Evolutionary conservation across 2,888 invertebrate genomes (phyloP).

Genomic region (Trichacis sp.): DNA sequence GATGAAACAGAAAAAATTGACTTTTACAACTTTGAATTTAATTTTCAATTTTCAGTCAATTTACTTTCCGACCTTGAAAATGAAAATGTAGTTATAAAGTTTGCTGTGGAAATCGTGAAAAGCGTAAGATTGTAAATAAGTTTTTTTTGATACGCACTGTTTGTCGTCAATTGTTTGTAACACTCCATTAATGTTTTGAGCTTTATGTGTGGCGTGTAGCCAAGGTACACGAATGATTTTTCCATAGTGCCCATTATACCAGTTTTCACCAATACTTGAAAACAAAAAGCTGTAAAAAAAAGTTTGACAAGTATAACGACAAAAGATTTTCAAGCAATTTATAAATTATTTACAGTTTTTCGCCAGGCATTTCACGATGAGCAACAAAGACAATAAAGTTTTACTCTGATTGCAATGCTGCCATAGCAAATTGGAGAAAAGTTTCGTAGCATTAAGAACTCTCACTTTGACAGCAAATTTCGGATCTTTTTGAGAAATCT

Average conservation of each 20-base stretch:
- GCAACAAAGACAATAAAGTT: constrained; percentile 72
- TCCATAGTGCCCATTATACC: constrained; percentile 74
- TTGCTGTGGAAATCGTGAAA: neutral
- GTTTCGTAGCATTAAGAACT: constrained; percentile 73
- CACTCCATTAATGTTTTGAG: constrained; percentile 77
- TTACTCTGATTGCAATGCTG: constrained; percentile 74
- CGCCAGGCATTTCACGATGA: constrained; percentile 74
- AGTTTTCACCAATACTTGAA: constrained; percentile 72
- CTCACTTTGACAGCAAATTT: constrained; percentile 78
- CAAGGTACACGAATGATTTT: constrained; percentile 73
- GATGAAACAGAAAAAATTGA: too few relatives aligned
- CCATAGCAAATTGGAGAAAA: constrained; percentile 74
- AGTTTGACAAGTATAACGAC: neutral
- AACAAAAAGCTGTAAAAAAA: constrained; percentile 62
- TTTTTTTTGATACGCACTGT: constrained; percentile 75
- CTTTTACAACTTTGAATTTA: too few relatives aligned
- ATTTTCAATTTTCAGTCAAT: too few relatives aligned
- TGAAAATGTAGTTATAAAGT: too few relatives aligned
- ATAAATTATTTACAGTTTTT: constrained; percentile 71
- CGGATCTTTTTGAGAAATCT: constrained; percentile 69
- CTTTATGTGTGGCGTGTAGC: constrained; percentile 74
- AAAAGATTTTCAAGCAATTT: neutral
- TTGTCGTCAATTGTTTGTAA: constrained; percentile 77
- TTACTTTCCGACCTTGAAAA: too few relatives aligned
- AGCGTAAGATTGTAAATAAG: too few relatives aligned